These are phyloP conservation scores for Corydoras maculifer DNA, from an alignment of 2,113 vertebrate species.

Conservation along the genomic window DNA sequence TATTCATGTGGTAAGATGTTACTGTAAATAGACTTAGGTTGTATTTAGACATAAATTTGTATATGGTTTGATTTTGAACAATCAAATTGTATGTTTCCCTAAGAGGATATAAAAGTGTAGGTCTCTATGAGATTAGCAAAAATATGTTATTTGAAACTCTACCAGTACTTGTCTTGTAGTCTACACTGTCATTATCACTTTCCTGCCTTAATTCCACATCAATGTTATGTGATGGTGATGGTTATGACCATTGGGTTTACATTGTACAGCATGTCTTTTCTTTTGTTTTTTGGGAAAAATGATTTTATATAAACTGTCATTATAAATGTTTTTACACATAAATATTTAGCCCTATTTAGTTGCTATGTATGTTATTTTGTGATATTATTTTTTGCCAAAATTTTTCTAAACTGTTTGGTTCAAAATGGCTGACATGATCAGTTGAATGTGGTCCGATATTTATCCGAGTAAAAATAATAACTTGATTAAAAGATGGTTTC, in stretches of 20 bases:
- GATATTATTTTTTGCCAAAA: no score
- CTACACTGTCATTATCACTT: slow-evolving; percentile 4
- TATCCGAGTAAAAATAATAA: no score
- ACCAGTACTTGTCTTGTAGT: neutral
- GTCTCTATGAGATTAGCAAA: slow-evolving; percentile 42
- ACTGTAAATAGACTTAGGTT: slow-evolving; percentile 37
- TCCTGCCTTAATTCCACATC: slow-evolving; percentile 32
- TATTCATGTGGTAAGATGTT: no score
- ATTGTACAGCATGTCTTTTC: slow-evolving; percentile 27
- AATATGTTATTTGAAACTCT: neutral
- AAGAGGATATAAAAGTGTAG: slow-evolving; percentile 43
- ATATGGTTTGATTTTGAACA: slow-evolving; percentile 33
- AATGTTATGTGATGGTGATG: slow-evolving; percentile 27
- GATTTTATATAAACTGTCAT: no score
- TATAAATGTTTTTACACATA: no score
- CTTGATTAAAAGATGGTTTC: no score
- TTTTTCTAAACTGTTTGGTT: no score
- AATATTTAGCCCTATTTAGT: neutral
- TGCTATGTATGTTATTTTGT: neutral
- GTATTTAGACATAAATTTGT: neutral
- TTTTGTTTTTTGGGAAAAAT: slow-evolving; percentile 4
- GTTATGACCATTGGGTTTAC: slow-evolving; percentile 24
- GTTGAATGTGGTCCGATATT: no score
- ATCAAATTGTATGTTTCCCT: slow-evolving; percentile 34
- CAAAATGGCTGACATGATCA: no score